Base-by-base conservation (phyloP, 2,888 invertebrate species). In the Diachrysia chrysitis region DNA sequence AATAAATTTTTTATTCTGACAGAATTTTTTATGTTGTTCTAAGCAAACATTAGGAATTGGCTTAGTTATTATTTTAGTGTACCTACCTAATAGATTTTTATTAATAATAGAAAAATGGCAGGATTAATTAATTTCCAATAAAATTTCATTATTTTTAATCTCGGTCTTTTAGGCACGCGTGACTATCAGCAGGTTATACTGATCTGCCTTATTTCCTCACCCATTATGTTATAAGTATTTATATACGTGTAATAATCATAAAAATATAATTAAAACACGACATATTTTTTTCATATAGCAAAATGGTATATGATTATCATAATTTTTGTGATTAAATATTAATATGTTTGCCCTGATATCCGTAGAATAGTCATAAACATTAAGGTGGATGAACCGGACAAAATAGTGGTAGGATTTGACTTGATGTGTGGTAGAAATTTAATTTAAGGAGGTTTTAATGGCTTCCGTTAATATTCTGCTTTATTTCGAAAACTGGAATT, bases 201-300 rank as follows among this genome's bases (percentile, higher is more conserved):
- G 12, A 69, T 51, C 48, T 53, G 55, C 58, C 12, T 25, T 69
- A 73, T 70, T 73, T 64, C 70, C 63, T 59, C 64, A 76, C 53
- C 48, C 63, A 63, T 58, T 62, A 61, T 48, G 46, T 55, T n/a
- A 29, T 58, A 29, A 46, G 58, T 63, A 63, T 42, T 42, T 42
- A 42, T 63, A 58, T 16, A 21, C 10, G 53, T n/a, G 55, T 66
- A 69, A 78, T 81, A 74, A 76, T 66, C 73, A 76, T 80, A 80
- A 78, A 81, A 71, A 25, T 32, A 63, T 81, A 78, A 81, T 76
- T 69, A 74, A 81, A 59, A 61, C 66, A 51, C 63, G 71, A 74
- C 70, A 78, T 68, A 69, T 72, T 78, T 80, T 58, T 63, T 63
- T n/a, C n/a, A 51, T 51, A 61, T 65, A 63, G 57, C 64, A 69